Evolutionary conservation across 1,140 invertebrate genomes (phyloP), one percentile per base, ranked within the genome.

Genomic region (Bombus cullumanus): DNA sequence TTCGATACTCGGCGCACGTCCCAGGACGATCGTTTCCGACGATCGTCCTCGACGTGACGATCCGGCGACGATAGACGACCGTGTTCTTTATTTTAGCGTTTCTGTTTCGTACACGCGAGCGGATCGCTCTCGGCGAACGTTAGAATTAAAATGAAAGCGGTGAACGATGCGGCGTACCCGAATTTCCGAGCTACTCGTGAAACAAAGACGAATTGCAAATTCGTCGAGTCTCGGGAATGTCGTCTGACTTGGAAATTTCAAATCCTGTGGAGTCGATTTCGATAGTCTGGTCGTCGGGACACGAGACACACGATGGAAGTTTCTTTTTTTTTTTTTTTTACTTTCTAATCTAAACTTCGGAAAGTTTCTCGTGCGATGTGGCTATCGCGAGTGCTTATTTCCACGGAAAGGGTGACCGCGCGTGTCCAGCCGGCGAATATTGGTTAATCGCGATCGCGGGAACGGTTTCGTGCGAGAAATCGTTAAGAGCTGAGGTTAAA

Each of bases 21-120:
- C 66, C 72, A 34, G 18, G 75, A 73, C 88, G 88, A 90, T 89
- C 85, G 87, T 88, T 89, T 83, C 64, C 88, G 68, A 75, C 79
- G 68, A 89, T 86, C 43, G 69, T 88, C 88, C 64, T 47, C 72
- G 34, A 74, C 69, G 31, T 31, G 77, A 83, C 87, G 64, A 71
- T 73, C n/a, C 62, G 37, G 47, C 72, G 62, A 39, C 78, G 75
- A 89, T 83, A 83, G 66, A 81, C 18, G 9, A 2, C 13, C 34
- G 74, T 28, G 62, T 34, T 39, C 43, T 83, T 39, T 37, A 59
- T 83, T 59, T 83, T 41, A 34, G 59, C 28, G 37, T 15, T 10
- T 10, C n/a, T 28, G 15, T 28, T 75, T 37, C 22, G 10, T n/a
- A 13, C 34, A 28, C 25, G 47, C 31, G 31, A 53, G 22, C 13